phyloP scores from a whole-genome alignment of 2,888 invertebrate species.

The Pammene aurita region DNA sequence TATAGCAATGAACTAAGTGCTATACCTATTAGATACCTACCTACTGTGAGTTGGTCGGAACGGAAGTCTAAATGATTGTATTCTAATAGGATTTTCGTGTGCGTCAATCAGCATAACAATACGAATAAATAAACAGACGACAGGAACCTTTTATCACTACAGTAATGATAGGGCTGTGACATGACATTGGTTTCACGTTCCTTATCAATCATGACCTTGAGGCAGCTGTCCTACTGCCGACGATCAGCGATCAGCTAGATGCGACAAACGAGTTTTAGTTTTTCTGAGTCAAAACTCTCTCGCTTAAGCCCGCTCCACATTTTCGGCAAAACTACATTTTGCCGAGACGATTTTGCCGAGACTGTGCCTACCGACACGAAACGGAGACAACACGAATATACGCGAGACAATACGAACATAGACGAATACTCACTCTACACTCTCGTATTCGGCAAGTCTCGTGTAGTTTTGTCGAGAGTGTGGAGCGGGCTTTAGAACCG shows the following conservation, averaged over 20 bases:
- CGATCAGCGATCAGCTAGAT: background rate
- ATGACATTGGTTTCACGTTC: slow-evolving; percentile 36
- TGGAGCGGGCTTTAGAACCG: too few relatives aligned
- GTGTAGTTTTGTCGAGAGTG: too few relatives aligned
- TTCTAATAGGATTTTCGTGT: slow-evolving; percentile 30
- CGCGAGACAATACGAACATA: too few relatives aligned
- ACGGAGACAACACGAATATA: too few relatives aligned
- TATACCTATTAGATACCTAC: background rate
- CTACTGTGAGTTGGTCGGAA: slow-evolving; percentile 9
- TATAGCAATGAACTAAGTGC: background rate
- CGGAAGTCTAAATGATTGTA: slow-evolving; percentile 36
- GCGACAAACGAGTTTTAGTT: background rate
- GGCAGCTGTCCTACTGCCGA: background rate
- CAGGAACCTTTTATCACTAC: slow-evolving; percentile 25
- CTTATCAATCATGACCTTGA: slow-evolving; percentile 34
- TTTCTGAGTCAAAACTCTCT: background rate
- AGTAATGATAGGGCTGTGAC: slow-evolving; percentile 34
- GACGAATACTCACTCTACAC: too few relatives aligned
- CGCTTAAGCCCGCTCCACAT: too few relatives aligned
- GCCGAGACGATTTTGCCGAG: too few relatives aligned
- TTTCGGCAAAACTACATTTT: too few relatives aligned
- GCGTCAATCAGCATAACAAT: slow-evolving; percentile 25
- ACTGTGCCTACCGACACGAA: too few relatives aligned
- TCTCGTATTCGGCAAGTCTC: too few relatives aligned
- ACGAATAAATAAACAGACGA: slow-evolving; percentile 11